Conservation (phyloP, 2,113 vertebrate genomes). For the Heptranchias perlo region DNA sequence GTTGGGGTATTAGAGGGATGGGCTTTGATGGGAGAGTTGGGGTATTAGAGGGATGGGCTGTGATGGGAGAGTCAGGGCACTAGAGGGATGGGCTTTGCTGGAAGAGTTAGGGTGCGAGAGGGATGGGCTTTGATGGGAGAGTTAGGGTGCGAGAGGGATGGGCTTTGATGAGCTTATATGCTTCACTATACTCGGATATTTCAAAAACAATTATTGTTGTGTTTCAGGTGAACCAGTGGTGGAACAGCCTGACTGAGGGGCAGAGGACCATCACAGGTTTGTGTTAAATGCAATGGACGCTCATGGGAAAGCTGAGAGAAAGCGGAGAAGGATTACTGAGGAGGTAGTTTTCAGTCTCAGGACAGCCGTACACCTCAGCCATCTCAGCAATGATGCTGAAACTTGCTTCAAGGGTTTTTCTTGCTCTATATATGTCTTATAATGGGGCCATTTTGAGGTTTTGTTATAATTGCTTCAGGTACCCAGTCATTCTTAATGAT, state of each 20-base stretch:
- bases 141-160: background rate
- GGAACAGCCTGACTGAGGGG: conserved; percentile 87
- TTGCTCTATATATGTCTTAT: background rate
- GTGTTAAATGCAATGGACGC: conserved; percentile 43
- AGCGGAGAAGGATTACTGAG: background rate
- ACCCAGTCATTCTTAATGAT: background rate
- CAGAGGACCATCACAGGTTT: conserved; percentile 87
- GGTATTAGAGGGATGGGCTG: background rate
- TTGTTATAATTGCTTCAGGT: background rate
- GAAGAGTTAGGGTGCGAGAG: background rate
- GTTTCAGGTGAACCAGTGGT: conserved; percentile 90
- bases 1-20: no score
- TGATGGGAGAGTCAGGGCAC: no score
- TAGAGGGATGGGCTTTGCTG: background rate
- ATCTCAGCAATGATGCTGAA: background rate
- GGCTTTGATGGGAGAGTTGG: no score
- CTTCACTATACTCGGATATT: background rate
- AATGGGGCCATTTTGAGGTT: background rate
- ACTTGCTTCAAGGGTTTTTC: background rate
- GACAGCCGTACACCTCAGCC: background rate
- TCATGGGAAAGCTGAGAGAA: background rate
- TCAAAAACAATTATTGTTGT: conserved; percentile 41
- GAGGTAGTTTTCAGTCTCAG: background rate
- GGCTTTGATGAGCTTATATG: background rate
- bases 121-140: background rate